Base-by-base conservation (phyloP, 2,888 invertebrate species). In the Nomada fabriciana region DNA sequence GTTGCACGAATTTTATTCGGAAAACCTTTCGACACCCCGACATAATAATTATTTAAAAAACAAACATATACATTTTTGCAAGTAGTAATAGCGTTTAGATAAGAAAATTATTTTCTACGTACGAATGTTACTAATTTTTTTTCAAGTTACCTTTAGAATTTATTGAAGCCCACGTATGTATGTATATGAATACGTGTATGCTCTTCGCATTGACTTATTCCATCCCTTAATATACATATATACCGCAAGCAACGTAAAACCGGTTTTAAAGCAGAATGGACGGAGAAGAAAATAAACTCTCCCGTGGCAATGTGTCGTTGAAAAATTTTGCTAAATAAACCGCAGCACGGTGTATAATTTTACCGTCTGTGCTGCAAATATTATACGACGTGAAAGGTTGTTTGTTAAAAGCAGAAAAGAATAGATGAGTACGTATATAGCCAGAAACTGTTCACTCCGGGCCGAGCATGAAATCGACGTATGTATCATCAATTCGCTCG, bases 231-330 rank as follows among this genome's bases (percentile, higher is more conserved):
- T 76, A 75, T 73, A 83, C 76, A 85, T 80, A 84, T 86, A 90
- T 86, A 89, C 82, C 82, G 47, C 71, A 83, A 75, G 69, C 81
- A 79, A 86, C 82, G 72, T 76, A 76, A 82, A 90, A 90, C 90
- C 90, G 90, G 90, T 90, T 90, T 78, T 80, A 79, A 72, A 69
- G 78, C 73, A 73, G 68, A 61, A 84, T 75, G 71, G 65, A 71
- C 42, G 43, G 80, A 80, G 82, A 67, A 84, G 78, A 80, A 76
- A 77, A 80, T 80, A 55, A 76, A 79, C 79, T 64, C 79, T 86
- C 63, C 82, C 20, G 78, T 77, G 73, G 61, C 72, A 59, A 73
- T 81, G 50, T 42, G 72, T 81, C 65, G 53, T 64, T n/a, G 76
- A 70, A 75, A 71, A 57, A 64, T 79, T 80, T 15, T 77, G 29